These are phyloP conservation scores for Ptilodon capucinus DNA, from an alignment of 2,888 invertebrate genomes.

Conservation along the genomic window DNA sequence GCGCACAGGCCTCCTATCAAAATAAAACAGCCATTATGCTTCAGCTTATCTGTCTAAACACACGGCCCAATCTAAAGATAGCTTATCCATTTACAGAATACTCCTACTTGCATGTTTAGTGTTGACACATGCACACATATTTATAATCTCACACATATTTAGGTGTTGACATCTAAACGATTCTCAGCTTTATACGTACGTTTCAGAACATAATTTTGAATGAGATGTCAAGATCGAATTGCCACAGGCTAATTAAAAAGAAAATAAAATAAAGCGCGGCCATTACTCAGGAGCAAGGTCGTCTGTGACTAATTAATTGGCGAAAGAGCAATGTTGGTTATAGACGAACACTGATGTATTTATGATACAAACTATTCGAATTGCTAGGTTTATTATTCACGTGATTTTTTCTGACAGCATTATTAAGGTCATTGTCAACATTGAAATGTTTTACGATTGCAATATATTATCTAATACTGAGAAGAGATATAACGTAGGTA, in stretches of 20 bases:
- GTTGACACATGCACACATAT: constrained; percentile 29
- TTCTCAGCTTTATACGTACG: constrained; percentile 31
- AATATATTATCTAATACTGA: background rate
- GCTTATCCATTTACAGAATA: constrained; percentile 43
- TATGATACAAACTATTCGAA: constrained; percentile 25
- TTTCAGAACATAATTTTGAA: constrained; percentile 14
- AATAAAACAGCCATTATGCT: constrained; percentile 44
- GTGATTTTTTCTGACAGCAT: background rate
- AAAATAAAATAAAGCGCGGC: constrained; percentile 57
- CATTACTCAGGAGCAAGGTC: constrained; percentile 59
- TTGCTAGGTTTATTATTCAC: constrained; percentile 2
- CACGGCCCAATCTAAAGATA: constrained; percentile 42
- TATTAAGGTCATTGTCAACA: background rate
- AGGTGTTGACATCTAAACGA: constrained; percentile 10
- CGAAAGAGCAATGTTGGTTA: constrained; percentile 47
- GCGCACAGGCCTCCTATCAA: constrained; percentile 18
- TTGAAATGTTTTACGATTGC: background rate
- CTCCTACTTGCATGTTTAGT: constrained; percentile 32
- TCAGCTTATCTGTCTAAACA: constrained; percentile 35
- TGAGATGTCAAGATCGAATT: constrained; percentile 15
- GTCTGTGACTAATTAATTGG: constrained; percentile 59
- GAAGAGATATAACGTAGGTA: background rate
- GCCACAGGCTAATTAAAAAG: constrained; percentile 56
- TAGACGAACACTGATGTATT: constrained; percentile 40
- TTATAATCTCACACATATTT: constrained; percentile 25